These are phyloP conservation scores for Chlorocebus sabaeus DNA, from an alignment of 2,113 vertebrate species.

Conservation along the genomic window DNA sequence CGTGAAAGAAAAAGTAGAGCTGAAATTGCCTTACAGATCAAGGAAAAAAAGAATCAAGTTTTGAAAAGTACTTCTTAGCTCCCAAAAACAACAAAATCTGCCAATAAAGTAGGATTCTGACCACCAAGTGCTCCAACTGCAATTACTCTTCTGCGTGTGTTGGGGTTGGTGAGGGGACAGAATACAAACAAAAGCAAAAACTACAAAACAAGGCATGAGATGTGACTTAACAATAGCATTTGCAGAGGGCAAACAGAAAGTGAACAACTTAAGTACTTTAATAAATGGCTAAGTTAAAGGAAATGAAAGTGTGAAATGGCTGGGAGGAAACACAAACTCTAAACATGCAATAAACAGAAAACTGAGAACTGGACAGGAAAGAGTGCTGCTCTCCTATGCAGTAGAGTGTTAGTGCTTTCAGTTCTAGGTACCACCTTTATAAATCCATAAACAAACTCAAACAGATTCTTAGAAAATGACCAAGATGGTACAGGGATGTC, in stretches of 20 bases:
- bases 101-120: neutral
- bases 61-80: neutral
- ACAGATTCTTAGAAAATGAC: neutral
- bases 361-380: neutral
- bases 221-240: neutral
- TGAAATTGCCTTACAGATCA: neutral
- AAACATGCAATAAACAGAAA: neutral
- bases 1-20: neutral
- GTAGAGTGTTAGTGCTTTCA: neutral
- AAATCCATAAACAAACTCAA: neutral
- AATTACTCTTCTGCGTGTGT: neutral
- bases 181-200: neutral
- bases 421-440: neutral
- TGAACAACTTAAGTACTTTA: neutral
- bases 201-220: neutral
- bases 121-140: neutral
- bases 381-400: neutral
- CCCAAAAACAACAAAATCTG: neutral
- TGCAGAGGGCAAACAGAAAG: neutral
- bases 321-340: neutral
- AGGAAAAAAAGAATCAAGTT: neutral
- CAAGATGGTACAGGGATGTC: neutral
- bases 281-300: neutral
- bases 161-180: neutral
- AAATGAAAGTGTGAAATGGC: neutral